Evolutionary conservation across 2,797 vertebrate genomes (phyloP), one percentile per base, ranked within the genome.

Genomic region (Acanthurus leucopareius): DNA sequence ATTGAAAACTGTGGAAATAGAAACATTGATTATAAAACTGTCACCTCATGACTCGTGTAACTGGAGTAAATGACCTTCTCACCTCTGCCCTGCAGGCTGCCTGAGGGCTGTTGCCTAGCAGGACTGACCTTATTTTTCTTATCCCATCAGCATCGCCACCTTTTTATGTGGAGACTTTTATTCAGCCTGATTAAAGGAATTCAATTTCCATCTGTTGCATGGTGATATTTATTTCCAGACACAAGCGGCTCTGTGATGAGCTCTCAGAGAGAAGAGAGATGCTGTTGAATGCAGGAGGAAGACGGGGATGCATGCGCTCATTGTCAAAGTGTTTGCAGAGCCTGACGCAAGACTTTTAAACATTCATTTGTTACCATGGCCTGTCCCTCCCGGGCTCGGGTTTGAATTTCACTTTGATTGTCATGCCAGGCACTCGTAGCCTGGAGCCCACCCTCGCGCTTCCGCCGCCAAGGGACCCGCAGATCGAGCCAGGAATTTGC

Each of bases 171-270:
- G 82, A 72, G 77, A 66, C 79, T 11, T 22, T 84, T 79, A 70
- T 75, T 91, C 86, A 80, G 77, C 58, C 73, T 61, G 87, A 92
- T 86, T 87, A 91, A 91, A 89, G 72, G 78, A 90, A 91, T 88
- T 86, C 73, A 77, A 89, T 91, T 90, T 91, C 86, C 83, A 89
- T 94, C 88, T 89, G 90, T 87, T 86, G 79, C 79, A 0, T 63
- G 60, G 71, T 63, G 83, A 87, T 89, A 78, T 91, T 83, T 69
- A 60, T 79, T 65, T 69, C 73, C 84, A 82, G 79, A 92, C 90
- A 91, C 88, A 88, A 76, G 82, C 49, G 47, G 68, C 79, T 87
- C 83, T 86, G 87, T 91, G 84, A 85, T 75, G 87, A 85, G 83
- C 71, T 79, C 51, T 25, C 71, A 80, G 68, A 71, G 68, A 65